Evolutionary conservation across 1,140 invertebrate species (phyloP).

Genomic region (Drosophila willistoni): DNA sequence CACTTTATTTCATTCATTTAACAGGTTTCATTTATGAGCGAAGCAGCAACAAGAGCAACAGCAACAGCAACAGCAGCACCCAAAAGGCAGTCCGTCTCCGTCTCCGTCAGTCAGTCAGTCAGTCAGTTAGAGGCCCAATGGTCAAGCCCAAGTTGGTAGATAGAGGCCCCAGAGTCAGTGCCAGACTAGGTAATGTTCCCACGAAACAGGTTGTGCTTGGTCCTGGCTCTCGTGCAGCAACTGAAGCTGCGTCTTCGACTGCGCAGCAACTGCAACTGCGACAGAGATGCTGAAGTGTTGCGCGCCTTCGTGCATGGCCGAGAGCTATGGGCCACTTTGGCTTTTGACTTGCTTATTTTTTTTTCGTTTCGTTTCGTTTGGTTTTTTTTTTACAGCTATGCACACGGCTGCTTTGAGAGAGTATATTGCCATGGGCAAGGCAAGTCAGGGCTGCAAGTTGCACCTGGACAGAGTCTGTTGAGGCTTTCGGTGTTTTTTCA

Average conservation of each 20-base stretch:
- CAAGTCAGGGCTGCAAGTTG: conserved; percentile 42
- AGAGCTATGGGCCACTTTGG: conserved; percentile 76
- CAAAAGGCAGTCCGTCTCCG: conserved; percentile 19
- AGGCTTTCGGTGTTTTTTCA: conserved; percentile 14
- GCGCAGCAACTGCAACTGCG: conserved; percentile 23
- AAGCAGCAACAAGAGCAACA: conserved; percentile 43
- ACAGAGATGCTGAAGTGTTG: conserved; percentile 65
- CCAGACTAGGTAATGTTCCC: conserved; percentile 83
- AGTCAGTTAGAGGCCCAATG: conserved; percentile 45
- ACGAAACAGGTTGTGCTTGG: conserved; percentile 80
- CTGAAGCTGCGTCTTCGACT: conserved; percentile 21
- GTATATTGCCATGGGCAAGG: conserved; percentile 72
- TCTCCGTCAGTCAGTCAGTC: conserved; percentile 38
- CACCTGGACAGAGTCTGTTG: conserved; percentile 39
- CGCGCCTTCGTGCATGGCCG: conserved; percentile 75
- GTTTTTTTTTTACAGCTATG: conserved; percentile 75
- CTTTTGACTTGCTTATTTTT: conserved; percentile 41
- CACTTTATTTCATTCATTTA: conserved; percentile 82
- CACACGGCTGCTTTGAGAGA: conserved; percentile 33
- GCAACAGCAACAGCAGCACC: conserved; percentile 13
- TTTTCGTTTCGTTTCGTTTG: conserved; percentile 12
- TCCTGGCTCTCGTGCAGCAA: conserved; percentile 38
- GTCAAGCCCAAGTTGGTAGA: conserved; percentile 57
- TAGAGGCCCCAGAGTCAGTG: conserved; percentile 61
- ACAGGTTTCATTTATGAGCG: conserved; percentile 81